phyloP scores from a whole-genome alignment of 2,888 invertebrate species.

The Odontocolon sp. region DNA sequence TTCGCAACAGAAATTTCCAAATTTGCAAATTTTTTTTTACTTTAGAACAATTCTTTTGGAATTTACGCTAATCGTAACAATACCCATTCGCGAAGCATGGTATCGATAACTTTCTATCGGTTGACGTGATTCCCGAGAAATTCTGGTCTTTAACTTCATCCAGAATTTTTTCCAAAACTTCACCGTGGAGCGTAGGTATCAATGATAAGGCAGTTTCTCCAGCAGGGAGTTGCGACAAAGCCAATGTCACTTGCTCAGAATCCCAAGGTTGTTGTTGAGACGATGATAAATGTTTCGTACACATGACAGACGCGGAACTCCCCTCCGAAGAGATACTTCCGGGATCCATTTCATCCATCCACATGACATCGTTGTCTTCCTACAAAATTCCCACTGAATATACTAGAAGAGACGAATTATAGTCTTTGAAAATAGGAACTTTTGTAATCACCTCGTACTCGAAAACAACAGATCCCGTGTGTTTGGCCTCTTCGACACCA shows the following conservation, averaged over 20 bases:
- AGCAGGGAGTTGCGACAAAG: constrained; percentile 73
- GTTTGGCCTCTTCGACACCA: constrained; percentile 49
- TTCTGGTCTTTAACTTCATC: constrained; percentile 64
- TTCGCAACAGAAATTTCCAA: no score
- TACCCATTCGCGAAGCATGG: constrained; percentile 67
- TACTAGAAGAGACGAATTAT: not conserved
- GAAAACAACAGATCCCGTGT: constrained; percentile 38
- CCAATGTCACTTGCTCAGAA: constrained; percentile 70
- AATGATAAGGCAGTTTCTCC: constrained; percentile 72
- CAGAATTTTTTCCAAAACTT: constrained; percentile 65
- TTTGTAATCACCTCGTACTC: constrained; percentile 61
- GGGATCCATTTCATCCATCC: constrained; percentile 70
- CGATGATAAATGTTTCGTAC: constrained; percentile 66
- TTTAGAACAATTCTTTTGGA: no score
- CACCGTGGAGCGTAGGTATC: constrained; percentile 68
- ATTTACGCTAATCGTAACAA: no score
- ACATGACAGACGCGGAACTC: constrained; percentile 66
- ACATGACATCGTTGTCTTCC: constrained; percentile 68
- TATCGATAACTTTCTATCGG: constrained; percentile 57
- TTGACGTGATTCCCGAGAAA: constrained; percentile 50
- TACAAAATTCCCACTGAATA: no score
- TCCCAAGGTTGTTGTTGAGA: constrained; percentile 72
- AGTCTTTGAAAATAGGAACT: not conserved
- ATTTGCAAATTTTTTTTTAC: no score
- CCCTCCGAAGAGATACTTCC: constrained; percentile 75